Conservation (phyloP, 2,797 vertebrate species). For the Sardinella longiceps region DNA sequence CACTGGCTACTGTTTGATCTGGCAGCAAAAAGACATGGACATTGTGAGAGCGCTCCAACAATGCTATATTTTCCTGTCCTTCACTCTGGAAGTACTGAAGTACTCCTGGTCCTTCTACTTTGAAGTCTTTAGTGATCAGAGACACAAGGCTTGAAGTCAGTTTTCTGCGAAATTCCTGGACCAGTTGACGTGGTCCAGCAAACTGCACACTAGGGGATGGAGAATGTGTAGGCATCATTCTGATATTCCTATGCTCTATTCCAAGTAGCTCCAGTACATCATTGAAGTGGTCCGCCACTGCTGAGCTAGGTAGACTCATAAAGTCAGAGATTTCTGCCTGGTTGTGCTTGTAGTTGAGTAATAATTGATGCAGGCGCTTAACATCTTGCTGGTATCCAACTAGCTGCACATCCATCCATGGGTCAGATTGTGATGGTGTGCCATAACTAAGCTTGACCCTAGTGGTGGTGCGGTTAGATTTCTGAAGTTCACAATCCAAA, state of each 20-base stretch:
- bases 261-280: slow-evolving; percentile 48
- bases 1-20: background rate
- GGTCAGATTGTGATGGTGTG: background rate
- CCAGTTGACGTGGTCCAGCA: slow-evolving; percentile 57
- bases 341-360: slow-evolving; percentile 56
- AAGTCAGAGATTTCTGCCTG: slow-evolving; percentile 41
- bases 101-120: slow-evolving; percentile 60
- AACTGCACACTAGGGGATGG: slow-evolving; percentile 55
- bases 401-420: slow-evolving; percentile 46
- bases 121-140: slow-evolving; percentile 41
- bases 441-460: slow-evolving; percentile 56
- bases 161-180: slow-evolving; percentile 40
- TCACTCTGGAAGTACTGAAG: slow-evolving; percentile 59
- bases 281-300: slow-evolving; percentile 59
- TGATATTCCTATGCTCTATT: slow-evolving; percentile 49
- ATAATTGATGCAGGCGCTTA: slow-evolving; percentile 47
- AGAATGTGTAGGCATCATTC: slow-evolving; percentile 9
- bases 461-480: slow-evolving; percentile 45
- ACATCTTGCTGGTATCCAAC: slow-evolving; percentile 64
- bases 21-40: slow-evolving; percentile 54
- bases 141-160: slow-evolving; percentile 40
- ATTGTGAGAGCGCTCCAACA: slow-evolving; percentile 51
- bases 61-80: slow-evolving; percentile 43
- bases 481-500: slow-evolving; percentile 40
- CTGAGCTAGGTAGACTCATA: slow-evolving; percentile 50